Evolutionary conservation across 2,113 vertebrate genomes (phyloP).

Genomic region (Gymnorhina tibicen): DNA sequence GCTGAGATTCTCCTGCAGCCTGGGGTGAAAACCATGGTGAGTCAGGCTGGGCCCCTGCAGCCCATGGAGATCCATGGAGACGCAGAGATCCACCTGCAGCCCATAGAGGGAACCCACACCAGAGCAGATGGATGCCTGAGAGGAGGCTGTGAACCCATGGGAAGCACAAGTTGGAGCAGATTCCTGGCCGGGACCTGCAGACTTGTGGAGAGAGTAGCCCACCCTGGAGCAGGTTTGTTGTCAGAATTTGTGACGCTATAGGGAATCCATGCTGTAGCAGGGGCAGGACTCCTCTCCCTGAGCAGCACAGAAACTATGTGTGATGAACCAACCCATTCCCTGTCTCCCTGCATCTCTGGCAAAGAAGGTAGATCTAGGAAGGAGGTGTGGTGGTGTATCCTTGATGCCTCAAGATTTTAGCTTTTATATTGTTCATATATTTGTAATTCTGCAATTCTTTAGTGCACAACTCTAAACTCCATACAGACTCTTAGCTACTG

Average conservation of each 20-base stretch:
- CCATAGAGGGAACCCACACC: rapidly evolving
- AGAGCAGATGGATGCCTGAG: neutral
- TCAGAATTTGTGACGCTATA: neutral
- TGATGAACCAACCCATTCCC: neutral
- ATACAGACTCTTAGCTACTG: neutral
- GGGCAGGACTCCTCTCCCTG: neutral
- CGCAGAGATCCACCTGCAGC: neutral
- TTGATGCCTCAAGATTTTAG: neutral
- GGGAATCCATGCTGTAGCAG: neutral
- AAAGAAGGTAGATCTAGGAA: neutral
- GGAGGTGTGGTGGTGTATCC: neutral
- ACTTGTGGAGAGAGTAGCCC: neutral
- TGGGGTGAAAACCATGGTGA: too few relatives aligned
- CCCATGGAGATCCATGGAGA: rapidly evolving
- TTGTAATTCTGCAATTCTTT: neutral
- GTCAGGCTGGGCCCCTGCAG: neutral
- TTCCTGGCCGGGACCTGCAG: neutral
- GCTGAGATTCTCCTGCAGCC: neutral
- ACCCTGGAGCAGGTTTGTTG: neutral
- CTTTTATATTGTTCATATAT: neutral
- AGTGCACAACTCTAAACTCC: neutral
- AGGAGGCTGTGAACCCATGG: neutral
- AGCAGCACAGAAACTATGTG: neutral
- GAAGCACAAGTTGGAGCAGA: neutral
- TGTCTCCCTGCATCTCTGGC: neutral